Base-by-base conservation (phyloP, 2,797 vertebrate genomes). In the Notolabrus celidotus region DNA sequence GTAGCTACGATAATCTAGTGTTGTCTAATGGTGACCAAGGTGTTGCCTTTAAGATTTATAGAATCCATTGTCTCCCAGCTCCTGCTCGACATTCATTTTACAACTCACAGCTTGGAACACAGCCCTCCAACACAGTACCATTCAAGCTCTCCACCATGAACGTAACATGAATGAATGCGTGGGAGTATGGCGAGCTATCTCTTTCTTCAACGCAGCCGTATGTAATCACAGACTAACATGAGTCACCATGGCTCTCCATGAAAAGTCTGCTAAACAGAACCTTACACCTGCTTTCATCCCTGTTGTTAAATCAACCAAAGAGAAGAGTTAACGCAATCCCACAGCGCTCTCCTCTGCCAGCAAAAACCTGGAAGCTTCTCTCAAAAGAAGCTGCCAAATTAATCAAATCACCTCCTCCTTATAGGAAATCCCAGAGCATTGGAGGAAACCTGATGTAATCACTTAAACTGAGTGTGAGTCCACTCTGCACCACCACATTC, bases 321-420 rank as follows among this genome's bases (percentile, higher is more conserved):
- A 39, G 29, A 49, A 20, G 41, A 47, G 50, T 42, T 62, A 81
- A 65, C 67, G 54, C 33, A 19, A 67, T 61, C 74, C 60, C 60
- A 46, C 15, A 5, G 42, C 23, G 3, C 0, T 34, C 25, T 50
- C 39, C 60, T 61, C 46, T 36, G 36, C 54, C 70, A 71, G 55
- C 15, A 23, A 23, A 47, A 68, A 43, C 51, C 51, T 68, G 36
- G 62, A 70, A 25, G 17, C 57, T 25, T 45, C 65, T 71, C 68
- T 80, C 45, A 59, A 47, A 82, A 34, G 67, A 72, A 56, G 58
- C 53, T 64, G 67, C 74, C 56, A 82, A 80, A 85, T 82, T 38
- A 69, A 80, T 82, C 73, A 76, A 51, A 71, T 74, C 47, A 69
- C 66, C 53, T 62, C 59, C 49, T 69, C 54, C 54, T 58, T 71